phyloP scores from a whole-genome alignment of 23 tunicate species.

The Diplosoma virens region DNA sequence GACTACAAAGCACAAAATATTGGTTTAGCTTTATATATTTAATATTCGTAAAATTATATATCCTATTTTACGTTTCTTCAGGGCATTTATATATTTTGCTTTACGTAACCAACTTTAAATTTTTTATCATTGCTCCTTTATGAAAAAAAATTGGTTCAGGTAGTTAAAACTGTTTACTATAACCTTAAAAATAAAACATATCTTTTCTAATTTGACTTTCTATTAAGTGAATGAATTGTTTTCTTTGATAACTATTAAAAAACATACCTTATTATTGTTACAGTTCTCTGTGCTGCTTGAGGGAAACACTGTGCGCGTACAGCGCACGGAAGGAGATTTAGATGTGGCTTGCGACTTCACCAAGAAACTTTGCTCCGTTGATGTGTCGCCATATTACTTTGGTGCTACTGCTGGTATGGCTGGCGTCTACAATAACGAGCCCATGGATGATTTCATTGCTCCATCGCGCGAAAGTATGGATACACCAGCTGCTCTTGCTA shows the following conservation, averaged over 20 bases:
- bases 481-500: slow-evolving; percentile 36
- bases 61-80: no score
- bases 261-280: neutral
- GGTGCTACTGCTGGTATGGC: slow-evolving; percentile 76
- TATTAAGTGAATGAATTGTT: neutral
- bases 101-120: no score
- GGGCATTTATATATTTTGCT: no score
- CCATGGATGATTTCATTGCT: slow-evolving; percentile 56
- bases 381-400: slow-evolving; percentile 82
- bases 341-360: slow-evolving; percentile 79
- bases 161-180: no score
- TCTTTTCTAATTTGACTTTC: no score
- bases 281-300: slow-evolving; percentile 65
- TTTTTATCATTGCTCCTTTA: no score
- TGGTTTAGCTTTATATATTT: no score
- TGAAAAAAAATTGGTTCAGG: no score
- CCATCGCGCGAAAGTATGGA: slow-evolving; percentile 10
- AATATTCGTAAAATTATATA: no score
- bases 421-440: slow-evolving; percentile 90
- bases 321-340: slow-evolving; percentile 40
- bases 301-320: slow-evolving; percentile 53
- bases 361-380: slow-evolving; percentile 58
- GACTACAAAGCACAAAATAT: no score
- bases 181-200: no score
- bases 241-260: neutral